phyloP scores from a whole-genome alignment of 2,113 vertebrate species.

The Cochlearius cochlearius region DNA sequence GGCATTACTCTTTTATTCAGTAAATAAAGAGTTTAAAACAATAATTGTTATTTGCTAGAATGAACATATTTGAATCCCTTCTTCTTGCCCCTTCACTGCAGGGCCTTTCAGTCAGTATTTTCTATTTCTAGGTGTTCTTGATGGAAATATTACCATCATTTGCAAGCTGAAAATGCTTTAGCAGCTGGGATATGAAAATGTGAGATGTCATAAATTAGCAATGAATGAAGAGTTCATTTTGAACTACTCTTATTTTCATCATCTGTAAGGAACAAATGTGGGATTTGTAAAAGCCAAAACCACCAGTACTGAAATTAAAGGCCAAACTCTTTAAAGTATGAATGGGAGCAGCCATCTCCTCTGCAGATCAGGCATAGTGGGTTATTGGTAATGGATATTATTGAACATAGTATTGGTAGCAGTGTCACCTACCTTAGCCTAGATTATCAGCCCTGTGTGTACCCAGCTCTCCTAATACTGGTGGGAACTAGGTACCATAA shows the following conservation, averaged over 20 bases:
- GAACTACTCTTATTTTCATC: neutral
- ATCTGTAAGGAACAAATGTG: neutral
- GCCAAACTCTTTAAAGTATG: neutral
- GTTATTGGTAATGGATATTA: neutral
- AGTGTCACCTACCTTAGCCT: neutral
- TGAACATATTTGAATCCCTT: neutral
- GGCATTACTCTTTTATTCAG: conserved; percentile 45
- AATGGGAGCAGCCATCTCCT: neutral
- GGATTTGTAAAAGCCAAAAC: neutral
- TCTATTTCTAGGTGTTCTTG: neutral
- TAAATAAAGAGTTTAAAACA: conserved; percentile 46
- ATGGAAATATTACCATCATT: neutral
- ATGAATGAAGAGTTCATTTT: neutral
- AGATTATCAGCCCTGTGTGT: neutral
- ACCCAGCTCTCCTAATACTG: neutral
- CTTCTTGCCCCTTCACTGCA: neutral
- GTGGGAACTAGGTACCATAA: neutral
- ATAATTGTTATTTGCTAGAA: conserved; percentile 41
- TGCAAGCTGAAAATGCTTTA: neutral
- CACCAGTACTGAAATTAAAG: neutral
- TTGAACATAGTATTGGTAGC: neutral
- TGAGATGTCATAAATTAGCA: neutral
- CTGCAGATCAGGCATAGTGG: neutral
- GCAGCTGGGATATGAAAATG: neutral
- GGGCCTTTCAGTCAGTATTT: neutral